Percentiles rank a stretch among this genome's conserved stretches.
These are phyloP conservation scores for Rhineura floridana DNA, from an alignment of 2,113 vertebrate genomes.

Conservation along the genomic window DNA sequence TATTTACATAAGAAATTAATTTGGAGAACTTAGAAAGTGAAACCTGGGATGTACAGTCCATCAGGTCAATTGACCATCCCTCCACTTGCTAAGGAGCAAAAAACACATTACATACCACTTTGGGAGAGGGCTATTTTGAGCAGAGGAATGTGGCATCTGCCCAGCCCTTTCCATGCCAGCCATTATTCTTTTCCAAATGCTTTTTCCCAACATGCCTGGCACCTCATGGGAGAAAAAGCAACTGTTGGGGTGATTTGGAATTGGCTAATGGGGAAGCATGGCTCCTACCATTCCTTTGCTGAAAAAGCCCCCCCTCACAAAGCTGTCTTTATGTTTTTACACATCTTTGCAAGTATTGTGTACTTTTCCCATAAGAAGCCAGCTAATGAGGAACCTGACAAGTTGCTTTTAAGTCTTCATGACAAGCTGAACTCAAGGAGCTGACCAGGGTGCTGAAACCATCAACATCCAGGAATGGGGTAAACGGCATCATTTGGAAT, in stretches of 20 bases:
- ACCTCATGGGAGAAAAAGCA: too few relatives aligned
- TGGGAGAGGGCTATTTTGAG: background rate
- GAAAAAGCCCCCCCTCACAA: background rate
- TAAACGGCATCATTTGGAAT: background rate
- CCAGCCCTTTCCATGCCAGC: background rate
- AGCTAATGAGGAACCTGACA: background rate
- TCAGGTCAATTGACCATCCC: background rate
- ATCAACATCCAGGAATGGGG: background rate
- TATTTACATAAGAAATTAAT: background rate
- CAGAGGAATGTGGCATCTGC: too few relatives aligned
- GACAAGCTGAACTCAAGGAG: background rate
- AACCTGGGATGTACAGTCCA: background rate
- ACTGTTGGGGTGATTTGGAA: background rate
- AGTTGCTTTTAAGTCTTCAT: background rate
- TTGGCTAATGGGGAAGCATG: background rate
- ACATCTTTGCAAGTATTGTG: background rate
- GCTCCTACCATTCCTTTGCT: background rate
- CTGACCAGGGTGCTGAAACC: constrained; percentile 15
- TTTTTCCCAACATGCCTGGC: background rate
- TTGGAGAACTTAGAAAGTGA: background rate
- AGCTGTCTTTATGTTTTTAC: background rate
- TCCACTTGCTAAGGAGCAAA: background rate
- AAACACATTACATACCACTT: background rate
- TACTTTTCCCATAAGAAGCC: background rate
- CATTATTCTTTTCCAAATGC: background rate